Evolutionary conservation across 2,888 invertebrate genomes (phyloP).

Genomic region (Corbicula japonica): DNA sequence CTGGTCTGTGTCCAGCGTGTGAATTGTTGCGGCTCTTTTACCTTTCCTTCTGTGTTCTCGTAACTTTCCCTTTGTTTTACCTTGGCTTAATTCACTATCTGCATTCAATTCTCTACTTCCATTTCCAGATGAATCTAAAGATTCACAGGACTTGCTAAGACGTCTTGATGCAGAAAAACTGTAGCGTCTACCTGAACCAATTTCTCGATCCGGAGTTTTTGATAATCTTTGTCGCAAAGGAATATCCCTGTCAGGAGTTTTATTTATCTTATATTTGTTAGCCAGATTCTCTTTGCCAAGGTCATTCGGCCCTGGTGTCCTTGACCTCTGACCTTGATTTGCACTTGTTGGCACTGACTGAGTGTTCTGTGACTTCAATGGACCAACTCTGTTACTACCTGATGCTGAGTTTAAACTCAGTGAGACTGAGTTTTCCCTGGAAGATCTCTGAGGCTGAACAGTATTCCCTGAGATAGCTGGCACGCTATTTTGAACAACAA

Average conservation of each 20-base stretch:
- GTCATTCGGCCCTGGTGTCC: conserved; percentile 51
- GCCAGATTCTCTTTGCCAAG: conserved; percentile 55
- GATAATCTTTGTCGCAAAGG: conserved; percentile 43
- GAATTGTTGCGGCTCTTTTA: conserved; percentile 78
- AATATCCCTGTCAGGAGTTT: conserved; percentile 56
- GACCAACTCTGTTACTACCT: conserved; percentile 1
- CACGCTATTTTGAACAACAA: not conserved
- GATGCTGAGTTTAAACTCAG: not conserved
- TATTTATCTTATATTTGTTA: conserved; percentile 51
- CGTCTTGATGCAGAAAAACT: conserved; percentile 54
- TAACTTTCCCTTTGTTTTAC: conserved; percentile 68
- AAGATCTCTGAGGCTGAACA: not conserved
- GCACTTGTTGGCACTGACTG: not conserved
- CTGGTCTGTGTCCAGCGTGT: conserved; percentile 79
- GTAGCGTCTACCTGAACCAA: conserved; percentile 44
- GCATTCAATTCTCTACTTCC: conserved; percentile 37
- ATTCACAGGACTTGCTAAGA: conserved; percentile 70
- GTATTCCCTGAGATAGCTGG: conserved; percentile 7
- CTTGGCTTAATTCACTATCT: conserved; percentile 30
- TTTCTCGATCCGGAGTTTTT: conserved; percentile 56
- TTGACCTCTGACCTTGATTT: conserved; percentile 50
- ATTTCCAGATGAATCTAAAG: conserved; percentile 62
- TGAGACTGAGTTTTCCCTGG: conserved; percentile 8
- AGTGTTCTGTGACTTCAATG: no score
- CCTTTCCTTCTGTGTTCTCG: conserved; percentile 77